Conservation (phyloP, 2,888 invertebrate genomes). For the Patella pellucida region DNA sequence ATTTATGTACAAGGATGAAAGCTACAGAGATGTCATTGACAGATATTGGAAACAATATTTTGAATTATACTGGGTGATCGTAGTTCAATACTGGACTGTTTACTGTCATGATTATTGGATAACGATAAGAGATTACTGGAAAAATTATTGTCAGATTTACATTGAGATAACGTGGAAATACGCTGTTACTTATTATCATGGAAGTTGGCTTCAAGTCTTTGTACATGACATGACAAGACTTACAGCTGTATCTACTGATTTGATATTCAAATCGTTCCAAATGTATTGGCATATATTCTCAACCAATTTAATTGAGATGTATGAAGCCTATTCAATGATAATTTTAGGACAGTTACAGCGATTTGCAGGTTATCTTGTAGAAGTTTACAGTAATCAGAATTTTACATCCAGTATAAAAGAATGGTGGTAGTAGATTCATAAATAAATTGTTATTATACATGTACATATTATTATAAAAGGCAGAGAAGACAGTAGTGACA, state of each 20-base stretch:
- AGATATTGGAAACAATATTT: background rate
- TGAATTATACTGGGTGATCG: background rate
- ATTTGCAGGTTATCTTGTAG: background rate
- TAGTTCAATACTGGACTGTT: background rate
- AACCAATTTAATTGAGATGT: background rate
- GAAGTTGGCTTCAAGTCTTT: background rate
- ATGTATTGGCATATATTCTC: background rate
- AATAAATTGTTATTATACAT: too few relatives aligned
- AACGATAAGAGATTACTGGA: background rate
- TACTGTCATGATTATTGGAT: slow-evolving; percentile 1
- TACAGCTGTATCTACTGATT: background rate
- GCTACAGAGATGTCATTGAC: background rate
- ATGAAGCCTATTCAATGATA: background rate
- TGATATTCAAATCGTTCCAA: background rate
- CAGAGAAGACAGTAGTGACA: too few relatives aligned
- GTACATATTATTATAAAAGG: too few relatives aligned
- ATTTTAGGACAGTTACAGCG: background rate
- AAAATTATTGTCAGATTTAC: slow-evolving; percentile 1
- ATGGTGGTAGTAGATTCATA: background rate
- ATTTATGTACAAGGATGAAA: background rate
- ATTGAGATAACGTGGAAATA: background rate
- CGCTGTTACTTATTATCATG: background rate
- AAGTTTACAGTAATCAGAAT: background rate
- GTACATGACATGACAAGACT: background rate
- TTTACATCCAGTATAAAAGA: background rate